A percentile compares a stretch with the other conserved stretches of the same genome.
phyloP scores from a whole-genome alignment of 2,797 vertebrate species.

The Aldrovandia affinis region DNA sequence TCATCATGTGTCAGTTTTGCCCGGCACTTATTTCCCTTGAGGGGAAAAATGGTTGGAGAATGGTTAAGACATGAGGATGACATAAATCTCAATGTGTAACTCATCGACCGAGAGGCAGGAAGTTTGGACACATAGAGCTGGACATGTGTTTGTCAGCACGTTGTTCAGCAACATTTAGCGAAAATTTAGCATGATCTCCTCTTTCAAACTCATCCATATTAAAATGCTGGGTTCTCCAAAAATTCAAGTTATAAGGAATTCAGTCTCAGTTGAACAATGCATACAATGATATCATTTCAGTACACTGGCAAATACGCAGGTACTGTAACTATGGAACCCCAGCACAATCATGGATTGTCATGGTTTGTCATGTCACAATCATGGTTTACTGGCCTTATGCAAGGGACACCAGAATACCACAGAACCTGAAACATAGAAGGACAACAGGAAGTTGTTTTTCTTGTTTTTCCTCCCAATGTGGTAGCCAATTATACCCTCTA shows the following conservation, averaged over 20 bases:
- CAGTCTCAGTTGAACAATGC: not conserved
- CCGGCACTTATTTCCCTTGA: not conserved
- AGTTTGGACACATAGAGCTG: not conserved
- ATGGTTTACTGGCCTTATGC: not conserved
- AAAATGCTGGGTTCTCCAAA: not conserved
- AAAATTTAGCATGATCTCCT: not conserved
- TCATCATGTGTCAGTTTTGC: slow-evolving; percentile 19
- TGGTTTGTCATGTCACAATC: too few relatives aligned
- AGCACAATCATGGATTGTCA: not conserved
- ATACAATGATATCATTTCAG: not conserved
- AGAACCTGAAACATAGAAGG: not conserved
- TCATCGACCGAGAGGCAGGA: not conserved
- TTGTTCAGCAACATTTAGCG: not conserved
- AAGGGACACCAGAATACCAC: not conserved
- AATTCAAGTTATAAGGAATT: not conserved
- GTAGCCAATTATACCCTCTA: too few relatives aligned
- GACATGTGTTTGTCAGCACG: not conserved
- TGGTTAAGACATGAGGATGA: not conserved
- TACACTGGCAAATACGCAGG: not conserved
- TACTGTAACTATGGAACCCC: not conserved
- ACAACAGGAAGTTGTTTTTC: not conserved
- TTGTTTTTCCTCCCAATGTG: too few relatives aligned
- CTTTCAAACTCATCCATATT: not conserved
- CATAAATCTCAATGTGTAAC: not conserved
- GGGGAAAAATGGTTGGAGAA: not conserved